phyloP scores from a whole-genome alignment of 2,888 invertebrate species.

The Andrena flavipes region DNA sequence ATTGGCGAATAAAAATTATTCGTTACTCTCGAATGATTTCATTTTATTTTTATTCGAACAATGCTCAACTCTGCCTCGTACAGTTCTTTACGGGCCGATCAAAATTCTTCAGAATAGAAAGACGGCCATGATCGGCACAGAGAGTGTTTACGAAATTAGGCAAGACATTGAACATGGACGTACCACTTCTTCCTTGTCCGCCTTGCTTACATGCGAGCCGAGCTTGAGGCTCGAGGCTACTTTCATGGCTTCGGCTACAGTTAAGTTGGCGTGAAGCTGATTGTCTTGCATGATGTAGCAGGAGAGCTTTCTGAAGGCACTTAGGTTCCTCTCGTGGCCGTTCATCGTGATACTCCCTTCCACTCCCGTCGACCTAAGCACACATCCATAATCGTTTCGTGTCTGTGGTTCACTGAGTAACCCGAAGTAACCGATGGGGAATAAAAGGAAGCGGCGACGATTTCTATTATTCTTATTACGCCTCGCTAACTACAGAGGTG shows the following conservation, averaged over 20 bases:
- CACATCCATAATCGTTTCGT: background rate
- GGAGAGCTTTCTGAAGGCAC: conserved; percentile 95
- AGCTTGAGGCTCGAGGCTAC: conserved; percentile 96
- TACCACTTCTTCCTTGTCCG: conserved; percentile 94
- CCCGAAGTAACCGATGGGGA: background rate
- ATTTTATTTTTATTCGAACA: no score
- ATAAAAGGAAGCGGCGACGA: background rate
- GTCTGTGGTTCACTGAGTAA: background rate
- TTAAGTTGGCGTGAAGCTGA: conserved; percentile 95
- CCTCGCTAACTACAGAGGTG: background rate
- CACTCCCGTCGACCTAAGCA: conserved; percentile 90
- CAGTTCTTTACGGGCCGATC: background rate
- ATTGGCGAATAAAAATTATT: no score
- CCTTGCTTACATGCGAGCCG: conserved; percentile 88
- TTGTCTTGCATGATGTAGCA: conserved; percentile 99
- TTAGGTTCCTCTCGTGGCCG: conserved; percentile 92
- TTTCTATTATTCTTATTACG: background rate
- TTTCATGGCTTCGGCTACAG: conserved; percentile 97
- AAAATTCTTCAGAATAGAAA: background rate
- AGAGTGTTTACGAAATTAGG: background rate
- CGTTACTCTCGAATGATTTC: no score
- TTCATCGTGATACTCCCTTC: conserved; percentile 95
- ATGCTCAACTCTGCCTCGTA: no score
- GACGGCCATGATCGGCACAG: background rate
- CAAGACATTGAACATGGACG: conserved; percentile 80